Percentiles rank a stretch among this genome's conserved stretches.
Conservation (phyloP, 2,888 invertebrate genomes). For the Sipunculus nudus region DNA sequence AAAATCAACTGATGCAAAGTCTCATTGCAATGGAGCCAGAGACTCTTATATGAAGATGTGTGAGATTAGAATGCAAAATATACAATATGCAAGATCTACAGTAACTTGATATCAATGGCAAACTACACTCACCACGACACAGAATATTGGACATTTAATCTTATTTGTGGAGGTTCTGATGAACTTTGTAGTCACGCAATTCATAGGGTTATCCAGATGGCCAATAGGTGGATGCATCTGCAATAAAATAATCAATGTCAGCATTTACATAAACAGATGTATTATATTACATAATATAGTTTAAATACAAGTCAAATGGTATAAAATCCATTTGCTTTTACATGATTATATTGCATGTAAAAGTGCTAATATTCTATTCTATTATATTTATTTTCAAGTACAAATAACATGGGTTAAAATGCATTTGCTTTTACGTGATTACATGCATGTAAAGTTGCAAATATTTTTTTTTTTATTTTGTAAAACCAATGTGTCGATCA, state of each 20-base stretch:
- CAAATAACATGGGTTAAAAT: not conserved
- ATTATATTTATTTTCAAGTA: constrained; percentile 4
- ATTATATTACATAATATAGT: not conserved
- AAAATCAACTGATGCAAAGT: too few species aligned
- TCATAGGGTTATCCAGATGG: constrained; percentile 93
- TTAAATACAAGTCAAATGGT: too few species aligned
- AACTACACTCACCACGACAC: constrained; percentile 82
- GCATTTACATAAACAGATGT: not conserved
- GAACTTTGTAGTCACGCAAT: constrained; percentile 84
- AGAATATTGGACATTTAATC: constrained; percentile 99
- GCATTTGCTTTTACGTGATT: constrained; percentile 20
- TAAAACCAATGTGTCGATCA: too few species aligned
- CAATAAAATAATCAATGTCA: constrained; percentile 25
- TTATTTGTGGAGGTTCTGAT: constrained; percentile 99
- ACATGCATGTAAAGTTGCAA: too few species aligned
- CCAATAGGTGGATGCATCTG: constrained; percentile 89
- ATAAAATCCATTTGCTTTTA: not conserved
- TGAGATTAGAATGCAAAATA: too few species aligned
- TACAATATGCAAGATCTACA: too few species aligned
- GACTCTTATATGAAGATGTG: too few species aligned
- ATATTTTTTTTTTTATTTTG: too few species aligned
- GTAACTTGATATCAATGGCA: too few species aligned
- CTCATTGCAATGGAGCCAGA: too few species aligned
- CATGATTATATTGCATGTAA: not conserved
- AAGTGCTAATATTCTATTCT: not conserved